These are phyloP conservation scores for Camponotus vicinus DNA, from an alignment of 1,140 invertebrate species.

Conservation along the genomic window DNA sequence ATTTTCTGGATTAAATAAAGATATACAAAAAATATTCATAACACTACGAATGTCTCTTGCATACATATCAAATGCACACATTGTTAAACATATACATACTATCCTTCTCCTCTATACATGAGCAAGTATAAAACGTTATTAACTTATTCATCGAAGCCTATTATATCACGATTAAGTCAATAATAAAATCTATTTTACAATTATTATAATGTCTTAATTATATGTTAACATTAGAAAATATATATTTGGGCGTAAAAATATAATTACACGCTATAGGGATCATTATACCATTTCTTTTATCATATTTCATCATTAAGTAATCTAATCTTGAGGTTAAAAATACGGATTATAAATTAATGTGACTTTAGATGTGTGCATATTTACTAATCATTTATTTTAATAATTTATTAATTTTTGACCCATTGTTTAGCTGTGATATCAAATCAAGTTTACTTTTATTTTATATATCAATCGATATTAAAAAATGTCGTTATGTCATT, in stretches of 20 bases:
- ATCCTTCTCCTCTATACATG: not conserved
- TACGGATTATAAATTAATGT: not conserved
- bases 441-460: not conserved
- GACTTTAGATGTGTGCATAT: not conserved
- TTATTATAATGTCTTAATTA: not conserved
- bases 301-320: not conserved
- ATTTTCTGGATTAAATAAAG: not conserved
- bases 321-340: slow-evolving; percentile 28
- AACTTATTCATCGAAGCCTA: not conserved
- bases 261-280: not conserved
- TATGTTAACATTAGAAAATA: slow-evolving; percentile 21
- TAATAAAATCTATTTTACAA: slow-evolving; percentile 27
- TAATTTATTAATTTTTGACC: not conserved
- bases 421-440: not conserved
- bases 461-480: not conserved
- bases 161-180: not conserved
- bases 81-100: slow-evolving; percentile 26
- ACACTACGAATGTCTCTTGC: not conserved
- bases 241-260: not conserved
- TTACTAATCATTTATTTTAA: slow-evolving; percentile 1
- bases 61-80: slow-evolving; percentile 36
- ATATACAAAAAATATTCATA: slow-evolving; percentile 16
- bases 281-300: not conserved
- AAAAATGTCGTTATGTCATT: not conserved
- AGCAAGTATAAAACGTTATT: slow-evolving; percentile 4